These are phyloP conservation scores for Mystacornis crossleyi DNA, from an alignment of 2,113 vertebrate genomes.

Conservation along the genomic window DNA sequence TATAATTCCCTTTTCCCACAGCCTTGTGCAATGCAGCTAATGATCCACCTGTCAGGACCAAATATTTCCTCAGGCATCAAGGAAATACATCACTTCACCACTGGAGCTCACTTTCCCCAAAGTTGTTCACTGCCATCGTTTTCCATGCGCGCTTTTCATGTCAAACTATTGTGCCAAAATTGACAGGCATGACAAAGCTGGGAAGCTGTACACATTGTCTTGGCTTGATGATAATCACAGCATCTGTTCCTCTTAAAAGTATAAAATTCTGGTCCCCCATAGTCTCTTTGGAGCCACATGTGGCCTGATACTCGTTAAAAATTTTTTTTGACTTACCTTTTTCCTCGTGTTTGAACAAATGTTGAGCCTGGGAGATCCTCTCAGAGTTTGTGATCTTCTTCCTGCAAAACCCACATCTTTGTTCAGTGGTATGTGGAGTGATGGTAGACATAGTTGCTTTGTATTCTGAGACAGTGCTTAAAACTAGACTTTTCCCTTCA, in stretches of 20 bases:
- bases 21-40: not conserved
- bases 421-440: slow-evolving; percentile 6
- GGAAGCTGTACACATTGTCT: not conserved
- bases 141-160: not conserved
- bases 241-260: not conserved
- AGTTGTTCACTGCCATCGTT: not conserved
- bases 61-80: not conserved
- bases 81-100: not conserved
- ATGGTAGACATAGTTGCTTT: slow-evolving; percentile 17
- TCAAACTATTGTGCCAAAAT: slow-evolving; percentile 6
- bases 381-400: slow-evolving; percentile 48
- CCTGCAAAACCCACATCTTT: slow-evolving; percentile 26
- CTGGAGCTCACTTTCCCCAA: not conserved
- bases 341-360: not conserved
- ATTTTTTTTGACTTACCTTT: not conserved
- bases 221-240: not conserved
- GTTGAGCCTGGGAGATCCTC: slow-evolving; percentile 28
- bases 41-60: not conserved
- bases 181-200: slow-evolving; percentile 1
- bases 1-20: not conserved
- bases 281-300: not conserved
- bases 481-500: slow-evolving; percentile 31
- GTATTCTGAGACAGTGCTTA: slow-evolving; percentile 40
- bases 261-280: not conserved
- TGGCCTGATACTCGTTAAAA: not conserved